Conservation (phyloP, 2,888 invertebrate species). For the Fragum whitleyi region DNA sequence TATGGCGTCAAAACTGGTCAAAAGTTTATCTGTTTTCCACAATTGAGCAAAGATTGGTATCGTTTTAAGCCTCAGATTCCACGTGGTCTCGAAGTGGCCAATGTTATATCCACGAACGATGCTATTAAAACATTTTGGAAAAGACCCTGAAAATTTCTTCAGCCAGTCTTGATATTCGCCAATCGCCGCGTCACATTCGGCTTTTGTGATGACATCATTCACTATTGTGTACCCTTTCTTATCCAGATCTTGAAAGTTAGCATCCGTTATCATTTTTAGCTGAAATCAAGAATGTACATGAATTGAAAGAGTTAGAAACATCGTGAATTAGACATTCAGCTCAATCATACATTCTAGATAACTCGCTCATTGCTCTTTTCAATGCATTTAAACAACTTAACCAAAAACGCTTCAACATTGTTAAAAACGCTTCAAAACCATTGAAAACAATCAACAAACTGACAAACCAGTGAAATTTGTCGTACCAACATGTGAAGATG, state of each 20-base stretch:
- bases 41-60: slow-evolving; percentile 72
- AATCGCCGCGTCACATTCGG: slow-evolving; percentile 63
- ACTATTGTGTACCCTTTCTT: slow-evolving; percentile 67
- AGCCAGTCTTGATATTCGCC: slow-evolving; percentile 62
- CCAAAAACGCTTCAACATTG: too few relatives aligned
- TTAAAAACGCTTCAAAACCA: too few relatives aligned
- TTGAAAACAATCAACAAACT: too few relatives aligned
- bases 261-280: slow-evolving; percentile 60
- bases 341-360: too few relatives aligned
- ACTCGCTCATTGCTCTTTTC: too few relatives aligned
- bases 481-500: too few relatives aligned
- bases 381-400: too few relatives aligned
- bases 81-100: slow-evolving; percentile 69
- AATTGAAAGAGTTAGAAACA: too few relatives aligned
- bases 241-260: slow-evolving; percentile 53
- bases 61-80: slow-evolving; percentile 69
- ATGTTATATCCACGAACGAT: slow-evolving; percentile 70
- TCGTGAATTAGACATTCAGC: too few relatives aligned
- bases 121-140: slow-evolving; percentile 48
- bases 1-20: slow-evolving; percentile 76
- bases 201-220: slow-evolving; percentile 44
- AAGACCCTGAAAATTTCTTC: slow-evolving; percentile 41
- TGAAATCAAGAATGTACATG: too few relatives aligned
- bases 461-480: too few relatives aligned
- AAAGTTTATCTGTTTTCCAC: slow-evolving; percentile 76